Conservation (phyloP, 2,113 vertebrate genomes). For the Collichthys lucidus region DNA sequence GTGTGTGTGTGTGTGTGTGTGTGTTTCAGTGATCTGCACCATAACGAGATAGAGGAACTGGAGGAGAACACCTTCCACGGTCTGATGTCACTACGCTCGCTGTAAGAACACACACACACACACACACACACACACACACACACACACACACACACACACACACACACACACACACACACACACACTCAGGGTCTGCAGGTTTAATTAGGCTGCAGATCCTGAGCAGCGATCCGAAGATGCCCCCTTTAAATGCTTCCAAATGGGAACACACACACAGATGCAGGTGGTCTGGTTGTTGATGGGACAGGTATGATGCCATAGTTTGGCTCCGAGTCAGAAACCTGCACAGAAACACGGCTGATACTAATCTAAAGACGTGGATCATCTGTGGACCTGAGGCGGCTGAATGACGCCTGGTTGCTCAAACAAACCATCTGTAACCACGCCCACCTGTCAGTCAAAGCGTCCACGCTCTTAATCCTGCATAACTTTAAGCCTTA, state of each 20-base stretch:
- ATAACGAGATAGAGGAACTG: slow-evolving; percentile 91
- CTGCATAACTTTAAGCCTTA: no score
- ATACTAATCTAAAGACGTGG: not conserved
- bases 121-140: slow-evolving; percentile 41
- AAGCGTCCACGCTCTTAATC: no score
- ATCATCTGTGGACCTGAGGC: no score
- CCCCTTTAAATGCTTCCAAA: slow-evolving; percentile 55
- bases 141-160: slow-evolving; percentile 37
- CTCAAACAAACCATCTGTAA: no score
- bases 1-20: slow-evolving; percentile 23
- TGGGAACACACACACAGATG: slow-evolving; percentile 26
- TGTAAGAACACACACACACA: slow-evolving; percentile 86
- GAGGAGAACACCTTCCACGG: slow-evolving; percentile 88
- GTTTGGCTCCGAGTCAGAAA: slow-evolving; percentile 18
- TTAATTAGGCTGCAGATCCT: slow-evolving; percentile 47
- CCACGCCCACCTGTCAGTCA: no score
- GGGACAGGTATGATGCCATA: slow-evolving; percentile 51
- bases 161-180: slow-evolving; percentile 38
- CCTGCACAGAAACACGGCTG: not conserved
- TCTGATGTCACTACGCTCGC: slow-evolving; percentile 87
- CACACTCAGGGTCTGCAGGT: slow-evolving; percentile 32
- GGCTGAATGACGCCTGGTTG: no score
- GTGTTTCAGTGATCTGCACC: slow-evolving; percentile 88
- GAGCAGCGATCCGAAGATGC: slow-evolving; percentile 42
- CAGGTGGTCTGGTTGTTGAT: slow-evolving; percentile 52